phyloP scores from a whole-genome alignment of 1,140 invertebrate species.

The Leptopilina clavipes region DNA sequence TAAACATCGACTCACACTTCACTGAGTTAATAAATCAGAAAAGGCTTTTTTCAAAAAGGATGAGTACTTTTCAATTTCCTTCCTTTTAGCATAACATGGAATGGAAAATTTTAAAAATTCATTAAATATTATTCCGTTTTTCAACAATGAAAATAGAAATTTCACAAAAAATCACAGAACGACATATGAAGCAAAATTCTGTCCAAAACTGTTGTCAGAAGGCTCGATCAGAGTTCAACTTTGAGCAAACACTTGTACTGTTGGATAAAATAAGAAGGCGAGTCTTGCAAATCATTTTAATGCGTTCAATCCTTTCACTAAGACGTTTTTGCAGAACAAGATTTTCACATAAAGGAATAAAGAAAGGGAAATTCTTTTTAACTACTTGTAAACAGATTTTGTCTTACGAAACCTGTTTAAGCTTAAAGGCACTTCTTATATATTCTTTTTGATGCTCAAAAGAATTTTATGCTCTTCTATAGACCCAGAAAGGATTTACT shows the following conservation, averaged over 20 bases:
- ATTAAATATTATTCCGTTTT: too few relatives aligned
- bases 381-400: constrained; percentile 21
- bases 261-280: constrained; percentile 6
- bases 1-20: constrained; percentile 22
- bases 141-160: too few relatives aligned
- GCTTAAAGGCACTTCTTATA: constrained; percentile 1
- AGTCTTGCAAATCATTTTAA: constrained; percentile 22
- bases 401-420: not conserved
- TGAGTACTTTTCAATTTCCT: not conserved
- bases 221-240: not conserved
- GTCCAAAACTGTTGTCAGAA: not conserved
- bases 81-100: not conserved
- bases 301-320: constrained; percentile 29
- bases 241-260: not conserved
- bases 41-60: not conserved
- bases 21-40: constrained; percentile 18
- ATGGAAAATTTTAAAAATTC: too few relatives aligned
- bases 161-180: not conserved
- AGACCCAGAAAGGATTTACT: constrained; percentile 5
- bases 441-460: not conserved
- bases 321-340: constrained; percentile 8
- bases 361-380: constrained; percentile 17
- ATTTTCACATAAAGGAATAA: constrained; percentile 9
- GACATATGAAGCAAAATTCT: not conserved
- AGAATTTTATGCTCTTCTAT: constrained; percentile 7